Percentiles rank a stretch among this genome's conserved stretches.
Evolutionary conservation across 1,140 invertebrate genomes (phyloP).

Genomic region (Hylaeus anthracinus): DNA sequence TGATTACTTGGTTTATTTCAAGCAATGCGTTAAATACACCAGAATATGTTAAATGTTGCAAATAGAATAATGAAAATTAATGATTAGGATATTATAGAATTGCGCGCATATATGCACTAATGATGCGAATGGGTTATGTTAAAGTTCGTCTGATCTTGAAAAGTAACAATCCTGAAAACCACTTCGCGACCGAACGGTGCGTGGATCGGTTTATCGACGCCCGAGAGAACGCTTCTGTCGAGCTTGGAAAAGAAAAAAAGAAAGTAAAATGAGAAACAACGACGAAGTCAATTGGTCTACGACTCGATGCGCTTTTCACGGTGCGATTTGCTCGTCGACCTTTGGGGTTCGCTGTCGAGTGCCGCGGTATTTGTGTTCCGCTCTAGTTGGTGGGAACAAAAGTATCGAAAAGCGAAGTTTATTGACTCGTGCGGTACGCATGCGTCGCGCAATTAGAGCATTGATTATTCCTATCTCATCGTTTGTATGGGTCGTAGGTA

Average conservation of each 20-base stretch:
- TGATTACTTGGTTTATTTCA: too few relatives aligned
- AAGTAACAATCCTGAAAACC: too few relatives aligned
- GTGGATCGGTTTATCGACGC: not conserved
- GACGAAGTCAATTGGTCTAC: not conserved
- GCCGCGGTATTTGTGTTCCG: not conserved
- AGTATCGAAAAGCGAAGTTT: conserved; percentile 12
- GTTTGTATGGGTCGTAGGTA: not conserved
- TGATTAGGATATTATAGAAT: too few relatives aligned
- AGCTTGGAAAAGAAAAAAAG: too few relatives aligned
- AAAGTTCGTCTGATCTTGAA: too few relatives aligned
- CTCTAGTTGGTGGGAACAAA: not conserved
- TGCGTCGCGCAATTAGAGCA: conserved; percentile 29
- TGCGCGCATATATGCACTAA: too few relatives aligned
- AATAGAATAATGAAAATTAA: too few relatives aligned
- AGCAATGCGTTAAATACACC: too few relatives aligned
- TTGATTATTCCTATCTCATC: conserved; percentile 10
- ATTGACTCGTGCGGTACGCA: conserved; percentile 7
- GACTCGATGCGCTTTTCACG: not conserved
- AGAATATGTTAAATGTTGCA: too few relatives aligned
- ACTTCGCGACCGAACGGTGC: not conserved
- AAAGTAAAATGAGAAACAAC: not conserved
- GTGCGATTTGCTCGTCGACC: not conserved
- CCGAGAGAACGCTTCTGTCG: too few relatives aligned
- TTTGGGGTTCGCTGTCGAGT: not conserved
- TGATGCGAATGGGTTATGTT: too few relatives aligned